Percentiles rank a stretch among this genome's conserved stretches.
Conservation (phyloP, 2,797 vertebrate species). For the Eleutherodactylus coqui region DNA sequence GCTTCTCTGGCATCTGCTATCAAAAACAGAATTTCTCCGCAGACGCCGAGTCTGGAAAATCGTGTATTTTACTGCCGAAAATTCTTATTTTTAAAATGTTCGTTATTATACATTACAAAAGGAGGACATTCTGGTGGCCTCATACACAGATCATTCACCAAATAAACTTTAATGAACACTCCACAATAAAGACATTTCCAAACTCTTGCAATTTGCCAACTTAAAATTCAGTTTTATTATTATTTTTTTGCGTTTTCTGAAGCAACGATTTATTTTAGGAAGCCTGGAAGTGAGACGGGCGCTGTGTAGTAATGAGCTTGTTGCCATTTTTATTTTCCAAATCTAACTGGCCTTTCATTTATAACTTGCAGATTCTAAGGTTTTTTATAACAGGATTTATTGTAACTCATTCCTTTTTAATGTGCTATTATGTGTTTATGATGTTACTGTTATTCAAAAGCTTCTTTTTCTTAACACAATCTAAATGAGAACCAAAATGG, state of each 20-base stretch:
- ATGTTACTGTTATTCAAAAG: constrained; percentile 12
- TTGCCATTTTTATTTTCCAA: constrained; percentile 32
- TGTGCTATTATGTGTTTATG: constrained; percentile 24
- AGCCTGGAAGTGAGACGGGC: neutral
- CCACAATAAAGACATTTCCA: constrained; percentile 27
- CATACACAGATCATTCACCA: constrained; percentile 11
- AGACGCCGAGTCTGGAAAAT: constrained; percentile 29
- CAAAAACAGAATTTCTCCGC: constrained; percentile 20
- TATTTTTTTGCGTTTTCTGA: neutral
- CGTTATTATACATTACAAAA: constrained; percentile 24
- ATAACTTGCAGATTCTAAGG: constrained; percentile 17
- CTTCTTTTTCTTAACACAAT: constrained; percentile 35
- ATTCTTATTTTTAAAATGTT: constrained; percentile 30
- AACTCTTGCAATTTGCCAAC: constrained; percentile 16
- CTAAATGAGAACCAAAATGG: neutral
- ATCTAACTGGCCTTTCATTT: constrained; percentile 20
- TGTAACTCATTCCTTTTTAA: constrained; percentile 27
- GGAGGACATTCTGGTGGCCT: constrained; percentile 20
- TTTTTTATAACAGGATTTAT: constrained; percentile 24
- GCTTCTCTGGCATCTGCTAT: constrained; percentile 24
- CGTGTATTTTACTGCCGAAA: constrained; percentile 25
- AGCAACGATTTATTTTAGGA: constrained; percentile 18
- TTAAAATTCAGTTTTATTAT: constrained; percentile 19
- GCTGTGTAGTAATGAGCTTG: constrained; percentile 15
- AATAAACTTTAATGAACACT: constrained; percentile 41